Evolutionary conservation across 2,888 invertebrate species (phyloP).

Genomic region (Meghimatium bilineatum): DNA sequence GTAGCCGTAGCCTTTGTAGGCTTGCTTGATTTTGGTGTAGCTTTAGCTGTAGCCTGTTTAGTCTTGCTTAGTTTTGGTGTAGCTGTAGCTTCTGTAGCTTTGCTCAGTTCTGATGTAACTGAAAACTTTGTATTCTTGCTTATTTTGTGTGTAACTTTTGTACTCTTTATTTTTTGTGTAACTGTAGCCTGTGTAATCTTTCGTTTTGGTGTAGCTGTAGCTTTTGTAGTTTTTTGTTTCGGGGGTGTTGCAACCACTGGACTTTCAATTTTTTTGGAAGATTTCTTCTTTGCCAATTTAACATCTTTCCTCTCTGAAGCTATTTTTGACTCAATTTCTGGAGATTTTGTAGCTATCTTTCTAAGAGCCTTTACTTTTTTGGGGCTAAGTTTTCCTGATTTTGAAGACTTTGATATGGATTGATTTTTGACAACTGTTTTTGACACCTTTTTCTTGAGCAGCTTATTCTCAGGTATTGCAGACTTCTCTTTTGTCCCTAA

Average conservation of each 20-base stretch:
- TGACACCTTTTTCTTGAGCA: neutral
- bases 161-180: neutral
- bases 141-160: neutral
- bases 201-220: neutral
- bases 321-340: neutral
- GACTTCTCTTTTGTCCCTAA: neutral
- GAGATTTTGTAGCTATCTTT: neutral
- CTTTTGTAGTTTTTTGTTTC: too few relatives aligned
- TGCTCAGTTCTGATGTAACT: constrained; percentile 37
- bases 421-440: neutral
- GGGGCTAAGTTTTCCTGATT: neutral
- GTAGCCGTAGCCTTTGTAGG: constrained; percentile 12
- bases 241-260: too few relatives aligned
- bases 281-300: neutral
- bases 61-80: constrained; percentile 20
- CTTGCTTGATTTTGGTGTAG: constrained; percentile 18
- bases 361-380: neutral
- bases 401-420: neutral
- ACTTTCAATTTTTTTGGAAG: neutral
- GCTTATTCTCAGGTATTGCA: neutral
- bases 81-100: constrained; percentile 17
- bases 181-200: neutral
- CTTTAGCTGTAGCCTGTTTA: neutral
- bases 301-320: neutral
- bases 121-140: neutral